phyloP scores from a whole-genome alignment of 2,888 invertebrate genomes.

The Neoitamus cyanurus region DNA sequence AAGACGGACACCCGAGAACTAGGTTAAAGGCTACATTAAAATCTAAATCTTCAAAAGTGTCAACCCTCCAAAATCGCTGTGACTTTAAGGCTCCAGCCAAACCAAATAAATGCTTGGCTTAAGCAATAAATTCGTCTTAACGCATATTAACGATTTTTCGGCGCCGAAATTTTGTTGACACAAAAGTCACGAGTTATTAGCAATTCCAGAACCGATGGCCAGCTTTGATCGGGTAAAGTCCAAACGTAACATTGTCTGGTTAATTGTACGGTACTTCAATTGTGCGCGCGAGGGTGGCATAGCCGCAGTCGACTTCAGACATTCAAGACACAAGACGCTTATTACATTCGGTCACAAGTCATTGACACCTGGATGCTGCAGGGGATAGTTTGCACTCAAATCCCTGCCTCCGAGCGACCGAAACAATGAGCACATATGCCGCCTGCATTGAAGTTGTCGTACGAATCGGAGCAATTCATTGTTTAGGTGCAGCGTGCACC shows the following conservation, averaged over 20 bases:
- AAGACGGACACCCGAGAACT: not conserved
- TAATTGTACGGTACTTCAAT: not conserved
- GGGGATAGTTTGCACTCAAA: not conserved
- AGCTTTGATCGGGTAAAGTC: not conserved
- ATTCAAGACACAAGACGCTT: not conserved
- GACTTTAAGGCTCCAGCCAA: not conserved
- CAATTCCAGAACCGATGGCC: not conserved
- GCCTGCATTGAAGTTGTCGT: constrained; percentile 18
- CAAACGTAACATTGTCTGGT: not conserved
- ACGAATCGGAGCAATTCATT: not conserved
- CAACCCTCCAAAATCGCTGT: not conserved
- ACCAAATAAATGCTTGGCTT: not conserved
- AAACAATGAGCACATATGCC: constrained; percentile 32
- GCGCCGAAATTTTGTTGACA: not conserved
- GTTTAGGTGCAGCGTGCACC: constrained; percentile 25
- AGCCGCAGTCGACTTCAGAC: not conserved
- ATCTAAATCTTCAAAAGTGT: not conserved
- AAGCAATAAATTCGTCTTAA: not conserved
- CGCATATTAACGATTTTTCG: not conserved
- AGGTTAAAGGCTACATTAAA: not conserved
- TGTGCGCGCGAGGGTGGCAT: not conserved
- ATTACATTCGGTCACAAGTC: constrained; percentile 3
- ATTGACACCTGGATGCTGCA: constrained; percentile 35
- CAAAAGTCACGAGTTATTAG: not conserved
- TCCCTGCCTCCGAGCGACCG: not conserved